Conservation (phyloP, 2,797 vertebrate genomes). For the Xenops minutus region DNA sequence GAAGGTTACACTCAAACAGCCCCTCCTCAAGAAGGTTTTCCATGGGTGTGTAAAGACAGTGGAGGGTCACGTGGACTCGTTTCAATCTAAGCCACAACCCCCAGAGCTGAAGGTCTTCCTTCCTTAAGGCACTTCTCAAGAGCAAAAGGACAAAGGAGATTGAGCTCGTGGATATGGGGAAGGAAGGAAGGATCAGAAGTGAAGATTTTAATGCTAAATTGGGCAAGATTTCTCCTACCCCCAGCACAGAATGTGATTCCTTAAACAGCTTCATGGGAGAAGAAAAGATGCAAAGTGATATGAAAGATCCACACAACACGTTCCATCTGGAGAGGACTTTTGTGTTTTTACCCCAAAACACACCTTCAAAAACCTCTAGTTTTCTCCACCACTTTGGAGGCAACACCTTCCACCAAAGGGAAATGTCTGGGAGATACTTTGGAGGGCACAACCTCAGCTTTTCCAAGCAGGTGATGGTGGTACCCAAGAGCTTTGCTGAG, state of each 20-base stretch:
- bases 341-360: neutral
- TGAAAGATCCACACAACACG: neutral
- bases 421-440: neutral
- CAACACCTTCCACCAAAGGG: neutral
- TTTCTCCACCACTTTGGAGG: neutral
- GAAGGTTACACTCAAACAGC: neutral
- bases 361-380: neutral
- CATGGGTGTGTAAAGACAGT: neutral
- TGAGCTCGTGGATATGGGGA: neutral
- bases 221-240: neutral
- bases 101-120: neutral
- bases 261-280: neutral
- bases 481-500: neutral
- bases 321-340: neutral
- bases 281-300: neutral
- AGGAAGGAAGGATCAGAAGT: neutral
- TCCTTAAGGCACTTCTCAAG: neutral
- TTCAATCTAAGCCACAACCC: neutral
- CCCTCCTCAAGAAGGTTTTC: neutral
- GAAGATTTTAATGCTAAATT: neutral
- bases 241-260: neutral
- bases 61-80: accelerated
- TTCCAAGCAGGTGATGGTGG: neutral
- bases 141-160: neutral
- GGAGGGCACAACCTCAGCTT: neutral